These are phyloP conservation scores for Silvanus unidentatus DNA, from an alignment of 2,888 invertebrate species.

Conservation along the genomic window DNA sequence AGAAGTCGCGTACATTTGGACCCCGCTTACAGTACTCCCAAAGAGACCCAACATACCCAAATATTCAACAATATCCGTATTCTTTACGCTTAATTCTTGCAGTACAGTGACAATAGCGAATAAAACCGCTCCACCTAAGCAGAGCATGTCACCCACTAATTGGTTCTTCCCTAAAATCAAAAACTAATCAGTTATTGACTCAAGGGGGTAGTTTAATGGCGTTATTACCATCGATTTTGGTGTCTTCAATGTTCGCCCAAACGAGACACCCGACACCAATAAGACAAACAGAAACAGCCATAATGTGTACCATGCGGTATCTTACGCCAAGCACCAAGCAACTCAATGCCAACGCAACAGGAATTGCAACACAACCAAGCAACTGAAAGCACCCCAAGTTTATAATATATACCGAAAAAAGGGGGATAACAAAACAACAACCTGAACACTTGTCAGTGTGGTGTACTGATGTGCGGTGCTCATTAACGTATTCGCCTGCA, in stretches of 20 bases:
- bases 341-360: slow-evolving; percentile 71
- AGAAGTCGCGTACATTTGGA: slow-evolving; percentile 79
- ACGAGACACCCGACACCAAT: slow-evolving; percentile 79
- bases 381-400: slow-evolving; percentile 55
- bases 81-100: slow-evolving; percentile 78
- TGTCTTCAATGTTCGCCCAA: slow-evolving; percentile 73
- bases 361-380: slow-evolving; percentile 79
- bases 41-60: slow-evolving; percentile 76
- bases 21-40: slow-evolving; percentile 68
- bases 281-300: slow-evolving; percentile 73
- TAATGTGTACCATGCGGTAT: slow-evolving; percentile 68
- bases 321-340: slow-evolving; percentile 71
- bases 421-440: slow-evolving; percentile 31
- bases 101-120: slow-evolving; percentile 75
- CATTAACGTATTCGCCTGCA: slow-evolving; percentile 79
- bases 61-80: slow-evolving; percentile 71
- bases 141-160: slow-evolving; percentile 76
- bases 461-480: slow-evolving; percentile 75
- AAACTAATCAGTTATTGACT: slow-evolving; percentile 5
- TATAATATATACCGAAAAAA: slow-evolving; percentile 12
- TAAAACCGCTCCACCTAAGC: slow-evolving; percentile 69
- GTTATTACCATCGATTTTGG: slow-evolving; percentile 50
- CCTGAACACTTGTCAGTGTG: slow-evolving; percentile 67
- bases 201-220: background rate
- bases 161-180: slow-evolving; percentile 64